Evolutionary conservation across 1,140 invertebrate species (phyloP).

Genomic region (Diachasma alloeum): DNA sequence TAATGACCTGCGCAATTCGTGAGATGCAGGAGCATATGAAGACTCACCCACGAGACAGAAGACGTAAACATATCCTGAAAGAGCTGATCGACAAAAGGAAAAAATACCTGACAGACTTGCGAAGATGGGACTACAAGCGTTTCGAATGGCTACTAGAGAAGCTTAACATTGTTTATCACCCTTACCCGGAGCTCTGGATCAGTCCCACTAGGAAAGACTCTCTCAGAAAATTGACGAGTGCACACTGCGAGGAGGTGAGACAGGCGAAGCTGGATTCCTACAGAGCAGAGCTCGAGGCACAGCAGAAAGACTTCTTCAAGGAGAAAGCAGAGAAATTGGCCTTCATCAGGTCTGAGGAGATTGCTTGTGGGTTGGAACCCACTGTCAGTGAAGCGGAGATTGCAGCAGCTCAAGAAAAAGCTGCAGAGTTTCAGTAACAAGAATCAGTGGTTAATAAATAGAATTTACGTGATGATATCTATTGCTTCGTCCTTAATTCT

Average conservation of each 20-base stretch:
- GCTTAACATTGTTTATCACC: conserved; percentile 80
- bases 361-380: conserved; percentile 69
- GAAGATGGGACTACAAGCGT: conserved; percentile 80
- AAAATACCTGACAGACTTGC: conserved; percentile 73
- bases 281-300: conserved; percentile 68
- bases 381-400: conserved; percentile 75
- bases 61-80: conserved; percentile 68
- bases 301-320: conserved; percentile 74
- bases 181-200: conserved; percentile 60
- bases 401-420: conserved; percentile 65
- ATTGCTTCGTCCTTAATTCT: too few species aligned
- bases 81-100: conserved; percentile 80
- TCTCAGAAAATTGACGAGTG: conserved; percentile 70
- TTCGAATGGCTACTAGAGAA: conserved; percentile 89
- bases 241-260: conserved; percentile 73
- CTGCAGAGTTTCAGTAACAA: conserved; percentile 55
- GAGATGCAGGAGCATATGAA: conserved; percentile 65
- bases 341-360: conserved; percentile 77
- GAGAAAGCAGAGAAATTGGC: conserved; percentile 68
- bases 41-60: conserved; percentile 63
- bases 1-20: conserved; percentile 67
- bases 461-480: not conserved
- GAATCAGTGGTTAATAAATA: not conserved
- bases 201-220: conserved; percentile 69
- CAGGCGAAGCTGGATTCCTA: conserved; percentile 73